Evolutionary conservation across 1,140 invertebrate genomes (phyloP).

Genomic region (Zaprionus camerounensis): DNA sequence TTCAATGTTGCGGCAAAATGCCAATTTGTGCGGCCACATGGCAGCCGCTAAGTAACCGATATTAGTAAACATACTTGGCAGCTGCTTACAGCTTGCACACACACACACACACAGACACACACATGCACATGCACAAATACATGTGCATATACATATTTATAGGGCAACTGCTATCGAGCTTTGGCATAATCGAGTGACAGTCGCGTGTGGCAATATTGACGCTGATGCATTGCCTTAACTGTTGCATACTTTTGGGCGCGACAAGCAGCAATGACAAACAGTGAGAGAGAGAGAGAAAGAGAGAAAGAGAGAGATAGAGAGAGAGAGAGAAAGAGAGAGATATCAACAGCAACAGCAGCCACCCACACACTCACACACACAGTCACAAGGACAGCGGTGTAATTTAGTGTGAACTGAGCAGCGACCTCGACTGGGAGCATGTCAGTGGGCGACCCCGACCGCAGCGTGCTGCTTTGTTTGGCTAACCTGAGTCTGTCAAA

Average conservation of each 20-base stretch:
- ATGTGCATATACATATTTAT: slow-evolving; percentile 33
- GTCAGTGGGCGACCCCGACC: slow-evolving; percentile 8
- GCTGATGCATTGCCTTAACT: slow-evolving; percentile 76
- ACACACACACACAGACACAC: slow-evolving; percentile 8
- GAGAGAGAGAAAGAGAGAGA: not conserved
- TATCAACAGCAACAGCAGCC: not conserved
- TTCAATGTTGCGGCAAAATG: slow-evolving; percentile 13
- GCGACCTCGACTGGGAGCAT: slow-evolving; percentile 32
- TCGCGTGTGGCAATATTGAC: slow-evolving; percentile 62
- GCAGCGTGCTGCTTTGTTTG: slow-evolving; percentile 56
- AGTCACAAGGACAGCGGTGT: slow-evolving; percentile 1
- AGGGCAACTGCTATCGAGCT: slow-evolving; percentile 42
- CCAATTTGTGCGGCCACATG: slow-evolving; percentile 8
- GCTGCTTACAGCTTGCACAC: slow-evolving; percentile 22
- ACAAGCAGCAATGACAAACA: slow-evolving; percentile 74
- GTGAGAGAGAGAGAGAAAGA: not conserved
- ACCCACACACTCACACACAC: not conserved
- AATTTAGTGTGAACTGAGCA: slow-evolving; percentile 39
- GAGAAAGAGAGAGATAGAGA: not conserved
- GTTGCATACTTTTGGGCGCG: slow-evolving; percentile 62
- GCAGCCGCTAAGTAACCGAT: slow-evolving; percentile 44
- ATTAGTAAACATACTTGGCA: slow-evolving; percentile 39
- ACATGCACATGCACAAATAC: slow-evolving; percentile 6
- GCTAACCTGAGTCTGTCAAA: slow-evolving; percentile 65
- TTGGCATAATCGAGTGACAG: slow-evolving; percentile 59